Evolutionary conservation across 2,888 invertebrate genomes (phyloP), one percentile per base, ranked within the genome.

Genomic region (Pristionchus japonicus): DNA sequence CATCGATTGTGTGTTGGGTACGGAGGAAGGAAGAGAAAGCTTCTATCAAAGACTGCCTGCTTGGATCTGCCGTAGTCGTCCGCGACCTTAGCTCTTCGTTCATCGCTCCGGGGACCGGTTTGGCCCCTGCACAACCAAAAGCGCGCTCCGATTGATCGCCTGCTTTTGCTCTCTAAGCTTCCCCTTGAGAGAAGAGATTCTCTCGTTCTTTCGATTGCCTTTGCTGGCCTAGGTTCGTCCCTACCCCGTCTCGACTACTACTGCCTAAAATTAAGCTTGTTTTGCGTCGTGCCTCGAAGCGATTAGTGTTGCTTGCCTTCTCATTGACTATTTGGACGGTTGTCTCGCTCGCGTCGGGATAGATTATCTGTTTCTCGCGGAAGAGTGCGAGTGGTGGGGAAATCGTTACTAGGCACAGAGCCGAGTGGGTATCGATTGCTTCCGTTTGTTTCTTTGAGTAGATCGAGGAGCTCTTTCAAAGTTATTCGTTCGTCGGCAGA

Each of bases 1-100:
- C n/a, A 86, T 86, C 86, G 86, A 86, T 86, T 86, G 70, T 34
- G 86, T 47, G 86, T 70, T 49, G 52, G 85, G 86, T 34, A 43
- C 31, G 70, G n/a, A 40, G 61, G n/a, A 40, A 23, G n/a, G n/a
- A 61, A 27, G 31, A 20, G 82, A 49, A 20, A 31, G 61, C 61
- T 15, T 31, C n/a, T 40, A 43, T 85, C 85, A 40, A 43, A 80
- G 80, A 80, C 31, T 70, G 70, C 37, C 70, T 31, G 52, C 82
- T 27, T 83, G 61, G n/a, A n/a, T 23, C 61, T 31, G 57, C 64
- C 85, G 47, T n/a, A 49, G 34, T 83, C 82, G 31, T 83, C 49
- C 43, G 9, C 64, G 85, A 85, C 85, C 57, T 64, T 52, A 64
- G 85, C 85, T 64, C 0, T 61, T 85, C 31, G 64, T 43, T 13